These are phyloP conservation scores for Pachliopta kotzebuea DNA, from an alignment of 2,888 invertebrate genomes.

Conservation along the genomic window DNA sequence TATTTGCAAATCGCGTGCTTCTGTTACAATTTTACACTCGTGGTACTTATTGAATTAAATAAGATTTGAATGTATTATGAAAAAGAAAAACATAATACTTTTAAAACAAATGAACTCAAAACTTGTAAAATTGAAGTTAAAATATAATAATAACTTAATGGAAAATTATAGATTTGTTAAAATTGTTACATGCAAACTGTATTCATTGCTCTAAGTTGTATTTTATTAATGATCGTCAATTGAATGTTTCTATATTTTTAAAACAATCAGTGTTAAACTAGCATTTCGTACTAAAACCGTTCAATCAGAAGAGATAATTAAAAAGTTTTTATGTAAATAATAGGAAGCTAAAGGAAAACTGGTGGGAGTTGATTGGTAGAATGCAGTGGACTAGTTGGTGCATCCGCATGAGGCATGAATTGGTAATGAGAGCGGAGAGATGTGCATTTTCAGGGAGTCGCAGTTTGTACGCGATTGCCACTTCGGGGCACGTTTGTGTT, in stretches of 20 bases:
- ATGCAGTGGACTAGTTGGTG: constrained; percentile 41
- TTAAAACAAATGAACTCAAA: not conserved
- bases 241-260: no score
- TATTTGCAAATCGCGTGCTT: constrained; percentile 76
- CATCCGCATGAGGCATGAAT: constrained; percentile 58
- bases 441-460: constrained; percentile 51
- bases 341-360: constrained; percentile 31
- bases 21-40: constrained; percentile 51
- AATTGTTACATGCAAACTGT: no score
- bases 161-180: no score
- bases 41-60: constrained; percentile 65
- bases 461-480: constrained; percentile 36
- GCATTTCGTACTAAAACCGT: constrained; percentile 12
- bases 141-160: no score
- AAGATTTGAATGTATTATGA: constrained; percentile 48
- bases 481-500: constrained; percentile 37
- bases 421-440: constrained; percentile 52
- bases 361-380: constrained; percentile 45
- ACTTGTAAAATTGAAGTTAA: no score
- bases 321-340: constrained; percentile 10
- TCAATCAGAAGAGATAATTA: not conserved
- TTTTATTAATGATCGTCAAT: no score
- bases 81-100: constrained; percentile 29
- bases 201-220: no score
- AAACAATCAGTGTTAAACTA: not conserved